These are phyloP conservation scores for Scolopax mira DNA, from an alignment of 2,113 vertebrate species.

Conservation along the genomic window DNA sequence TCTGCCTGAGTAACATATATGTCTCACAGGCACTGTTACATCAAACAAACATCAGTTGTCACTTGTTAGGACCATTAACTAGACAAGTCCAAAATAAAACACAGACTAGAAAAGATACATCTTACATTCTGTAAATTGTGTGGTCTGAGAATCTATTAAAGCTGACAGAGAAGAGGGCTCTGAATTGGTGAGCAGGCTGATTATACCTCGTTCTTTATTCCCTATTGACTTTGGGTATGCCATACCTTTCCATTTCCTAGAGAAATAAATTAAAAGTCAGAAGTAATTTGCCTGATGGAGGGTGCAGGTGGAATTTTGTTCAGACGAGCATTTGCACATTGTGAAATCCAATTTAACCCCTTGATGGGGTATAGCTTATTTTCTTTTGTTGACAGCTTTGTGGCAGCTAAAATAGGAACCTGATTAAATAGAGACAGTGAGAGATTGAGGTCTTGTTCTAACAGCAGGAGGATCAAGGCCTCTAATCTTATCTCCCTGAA, in stretches of 20 bases:
- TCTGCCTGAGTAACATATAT: neutral
- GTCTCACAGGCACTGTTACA: conserved; percentile 34
- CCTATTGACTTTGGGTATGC: conserved; percentile 95
- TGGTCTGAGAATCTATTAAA: conserved; percentile 93
- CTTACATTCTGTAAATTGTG: conserved; percentile 86
- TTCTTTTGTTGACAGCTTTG: conserved; percentile 95
- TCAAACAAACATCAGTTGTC: conserved; percentile 80
- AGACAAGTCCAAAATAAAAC: conserved; percentile 77
- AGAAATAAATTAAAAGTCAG: conserved; percentile 99
- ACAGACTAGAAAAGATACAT: conserved; percentile 81
- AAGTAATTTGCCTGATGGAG: conserved; percentile 99
- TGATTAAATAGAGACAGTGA: conserved; percentile 98
- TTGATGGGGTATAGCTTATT: conserved; percentile 83
- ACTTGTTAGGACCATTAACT: conserved; percentile 83
- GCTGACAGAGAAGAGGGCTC: conserved; percentile 89
- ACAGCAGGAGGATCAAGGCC: conserved; percentile 91
- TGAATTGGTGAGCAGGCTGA: conserved; percentile 87
- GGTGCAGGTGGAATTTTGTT: conserved; percentile 87
- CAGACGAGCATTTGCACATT: conserved; percentile 80
- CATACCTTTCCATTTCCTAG: conserved; percentile 98
- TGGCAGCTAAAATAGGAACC: conserved; percentile 90
- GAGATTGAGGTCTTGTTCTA: conserved; percentile 99
- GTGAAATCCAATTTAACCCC: conserved; percentile 96
- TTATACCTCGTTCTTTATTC: conserved; percentile 88
- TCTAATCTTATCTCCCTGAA: conserved; percentile 87